Base-by-base conservation (phyloP, 37 sponge, comb jelly and placozoan genomes). In the Bolinopsis microptera region DNA sequence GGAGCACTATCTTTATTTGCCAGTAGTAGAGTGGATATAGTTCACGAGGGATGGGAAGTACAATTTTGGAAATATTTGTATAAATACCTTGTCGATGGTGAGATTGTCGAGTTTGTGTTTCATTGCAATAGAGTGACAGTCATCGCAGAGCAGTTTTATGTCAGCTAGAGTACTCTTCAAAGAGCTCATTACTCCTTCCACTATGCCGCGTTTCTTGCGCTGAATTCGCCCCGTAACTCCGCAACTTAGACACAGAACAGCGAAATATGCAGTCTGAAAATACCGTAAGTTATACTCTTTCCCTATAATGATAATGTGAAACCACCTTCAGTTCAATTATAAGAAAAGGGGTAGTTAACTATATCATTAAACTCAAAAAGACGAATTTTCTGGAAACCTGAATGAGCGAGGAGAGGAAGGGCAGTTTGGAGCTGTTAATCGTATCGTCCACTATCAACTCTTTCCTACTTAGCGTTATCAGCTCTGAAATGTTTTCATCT, bases 81-180 rank as follows among this genome's bases (percentile, higher is more conserved):
- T 13, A 8, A 24, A 1, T 41, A 86, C 90, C 90, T 41, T 86
- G 61, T 86, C 28, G 25, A 86, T 41, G 61, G 22, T 86, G 61
- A 86, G 90, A 41, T 86, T 86, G 16, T 13, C 27, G 41, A 86
- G 90, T 86, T 34, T 38, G 90, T 26, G 61, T 22, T n/a, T 41
- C 0, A 30, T 41, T 1, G 61, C 90, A 5, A 34, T 41, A 1
- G 35, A 40, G 41, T 28, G n/a, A 38, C 90, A 86, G 0, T 86
- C 90, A 40, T 86, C 90, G 31, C 41, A 40, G 30, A 86, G 61
- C 0, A 1, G 0, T 38, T 39, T 13, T 5, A 41, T 23, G 61
- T 18, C 27, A 0, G 48, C 0, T 26, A 86, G 8, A 1, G 3
- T 86, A 0, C 23, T 34, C 90, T 34, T 28, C 31, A 86, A 30